A percentile compares a stretch with the other conserved stretches of the same genome.
phyloP scores from a whole-genome alignment of 2,888 invertebrate genomes.

The Physocephala rufipes region DNA sequence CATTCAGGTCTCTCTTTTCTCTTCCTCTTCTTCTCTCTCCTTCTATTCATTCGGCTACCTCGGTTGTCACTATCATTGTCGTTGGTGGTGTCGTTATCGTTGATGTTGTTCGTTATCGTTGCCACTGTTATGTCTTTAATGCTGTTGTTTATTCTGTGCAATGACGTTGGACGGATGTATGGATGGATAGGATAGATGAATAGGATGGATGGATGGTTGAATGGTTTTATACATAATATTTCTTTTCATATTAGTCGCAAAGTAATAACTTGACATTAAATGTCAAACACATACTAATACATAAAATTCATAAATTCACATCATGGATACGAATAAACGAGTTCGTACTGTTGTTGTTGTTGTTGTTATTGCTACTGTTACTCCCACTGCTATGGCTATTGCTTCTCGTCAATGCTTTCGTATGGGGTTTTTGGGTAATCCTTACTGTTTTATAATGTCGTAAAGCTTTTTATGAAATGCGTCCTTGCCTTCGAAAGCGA shows the following conservation, averaged over 20 bases:
- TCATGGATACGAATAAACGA: conserved; percentile 6
- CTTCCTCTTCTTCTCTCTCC: too few species aligned
- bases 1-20: too few species aligned
- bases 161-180: neutral
- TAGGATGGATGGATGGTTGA: conserved; percentile 7
- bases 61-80: neutral
- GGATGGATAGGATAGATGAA: neutral
- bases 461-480: neutral
- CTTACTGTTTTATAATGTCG: neutral
- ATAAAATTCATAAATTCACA: conserved; percentile 13
- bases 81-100: conserved; percentile 19
- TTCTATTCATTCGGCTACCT: too few species aligned
- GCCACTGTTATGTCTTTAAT: neutral
- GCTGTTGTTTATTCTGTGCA: neutral
- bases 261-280: conserved; percentile 43
- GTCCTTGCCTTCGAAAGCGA: conserved; percentile 22
- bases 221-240: conserved; percentile 28
- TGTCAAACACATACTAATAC: conserved; percentile 33
- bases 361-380: too few species aligned
- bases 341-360: conserved; percentile 13
- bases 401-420: neutral
- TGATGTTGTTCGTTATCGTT: neutral
- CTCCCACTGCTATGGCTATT: neutral
- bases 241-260: conserved; percentile 39
- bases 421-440: conserved; percentile 11